These are phyloP conservation scores for Morelia viridis DNA, from an alignment of 2,797 vertebrate genomes.

Conservation along the genomic window DNA sequence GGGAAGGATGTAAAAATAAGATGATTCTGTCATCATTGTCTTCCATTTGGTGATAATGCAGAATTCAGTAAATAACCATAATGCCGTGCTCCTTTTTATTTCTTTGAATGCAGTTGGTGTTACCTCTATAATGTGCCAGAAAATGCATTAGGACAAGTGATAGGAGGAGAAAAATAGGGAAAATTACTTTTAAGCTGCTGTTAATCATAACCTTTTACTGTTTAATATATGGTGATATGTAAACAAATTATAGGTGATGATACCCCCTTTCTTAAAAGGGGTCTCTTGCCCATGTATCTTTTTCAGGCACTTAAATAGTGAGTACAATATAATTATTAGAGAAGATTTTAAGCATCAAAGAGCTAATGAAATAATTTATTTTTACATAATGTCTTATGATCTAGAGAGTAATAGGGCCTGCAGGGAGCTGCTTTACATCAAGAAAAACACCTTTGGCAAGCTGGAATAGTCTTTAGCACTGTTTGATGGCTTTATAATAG, in stretches of 20 bases:
- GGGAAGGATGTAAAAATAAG: conserved; percentile 34
- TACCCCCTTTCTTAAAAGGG: conserved; percentile 73
- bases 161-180: conserved; percentile 58
- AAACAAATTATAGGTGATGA: conserved; percentile 50
- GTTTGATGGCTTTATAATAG: conserved; percentile 49
- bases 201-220: conserved; percentile 39
- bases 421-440: conserved; percentile 52
- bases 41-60: conserved; percentile 74
- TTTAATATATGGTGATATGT: conserved; percentile 16
- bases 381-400: conserved; percentile 52
- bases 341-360: conserved; percentile 38
- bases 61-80: conserved; percentile 65
- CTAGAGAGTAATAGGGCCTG: conserved; percentile 52
- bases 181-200: conserved; percentile 61
- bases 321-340: conserved; percentile 30
- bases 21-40: conserved; percentile 75
- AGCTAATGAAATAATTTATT: conserved; percentile 57
- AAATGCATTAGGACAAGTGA: conserved; percentile 44
- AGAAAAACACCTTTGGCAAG: conserved; percentile 51
- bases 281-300: conserved; percentile 53
- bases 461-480: conserved; percentile 48
- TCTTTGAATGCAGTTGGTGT: conserved; percentile 62
- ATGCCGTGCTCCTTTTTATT: conserved; percentile 57
- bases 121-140: conserved; percentile 73
- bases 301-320: conserved; percentile 54